Conservation (phyloP, 2,797 vertebrate genomes). For the Podarcis lilfordi region DNA sequence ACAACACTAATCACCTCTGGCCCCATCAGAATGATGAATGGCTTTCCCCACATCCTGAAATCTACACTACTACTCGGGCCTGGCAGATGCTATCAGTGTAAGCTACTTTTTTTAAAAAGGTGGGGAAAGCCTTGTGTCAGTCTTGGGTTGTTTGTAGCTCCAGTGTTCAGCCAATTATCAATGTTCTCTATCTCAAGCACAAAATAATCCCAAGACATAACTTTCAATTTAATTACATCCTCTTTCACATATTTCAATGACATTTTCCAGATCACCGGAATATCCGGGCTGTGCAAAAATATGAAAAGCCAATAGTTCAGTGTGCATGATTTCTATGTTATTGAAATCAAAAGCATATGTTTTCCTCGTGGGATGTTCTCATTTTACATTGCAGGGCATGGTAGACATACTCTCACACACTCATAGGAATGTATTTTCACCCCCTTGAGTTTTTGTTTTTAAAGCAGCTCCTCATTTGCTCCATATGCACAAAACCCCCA, state of each 20-base stretch:
- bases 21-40: not conserved
- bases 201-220: not conserved
- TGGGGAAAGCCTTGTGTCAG: not conserved
- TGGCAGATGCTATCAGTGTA: not conserved
- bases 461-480: not conserved
- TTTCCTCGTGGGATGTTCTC: slow-evolving; percentile 65
- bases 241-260: slow-evolving; percentile 53
- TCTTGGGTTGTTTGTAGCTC: not conserved
- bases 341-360: slow-evolving; percentile 64
- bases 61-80: not conserved
- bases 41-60: not conserved
- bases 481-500: not conserved
- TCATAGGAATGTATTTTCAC: slow-evolving; percentile 54
- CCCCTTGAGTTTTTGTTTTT: slow-evolving; percentile 57
- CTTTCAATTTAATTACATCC: not conserved
- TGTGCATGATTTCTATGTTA: slow-evolving; percentile 61
- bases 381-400: slow-evolving; percentile 50
- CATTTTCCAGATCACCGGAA: not conserved
- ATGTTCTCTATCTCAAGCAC: not conserved
- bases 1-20: not conserved
- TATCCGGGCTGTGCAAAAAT: slow-evolving; percentile 30
- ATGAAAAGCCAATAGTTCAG: slow-evolving; percentile 52
- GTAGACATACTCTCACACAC: slow-evolving; percentile 53
- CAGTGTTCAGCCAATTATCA: not conserved
- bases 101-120: not conserved